Evolutionary conservation across 2,797 vertebrate genomes (phyloP), one percentile per base, ranked within the genome.

Genomic region (Centroberyx gerrardi): DNA sequence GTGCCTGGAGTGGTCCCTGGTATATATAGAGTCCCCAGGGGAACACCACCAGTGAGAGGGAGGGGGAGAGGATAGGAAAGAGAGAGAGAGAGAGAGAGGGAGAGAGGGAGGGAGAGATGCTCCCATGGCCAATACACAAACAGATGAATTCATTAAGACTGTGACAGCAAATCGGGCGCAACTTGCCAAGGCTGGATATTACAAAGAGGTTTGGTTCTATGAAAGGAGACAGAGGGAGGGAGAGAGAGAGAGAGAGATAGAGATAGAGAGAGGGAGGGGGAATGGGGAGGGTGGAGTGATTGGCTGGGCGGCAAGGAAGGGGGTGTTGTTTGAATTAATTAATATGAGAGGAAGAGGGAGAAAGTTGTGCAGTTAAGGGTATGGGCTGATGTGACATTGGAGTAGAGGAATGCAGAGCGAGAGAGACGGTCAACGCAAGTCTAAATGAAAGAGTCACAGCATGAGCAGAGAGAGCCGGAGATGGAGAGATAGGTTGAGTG

Each of bases 81-180:
- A 80, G 81, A 81, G 88, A 87, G 87, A 60, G 80, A 79, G 71
- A 64, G 52, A 56, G 74, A 58, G 72, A 63, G 82, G 81, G 76
- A 81, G 77, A 52, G 82, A 84, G 86, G 92, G 93, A 89, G 92
- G 91, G 92, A 88, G 90, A 91, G 82, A 87, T 91, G 90, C 92
- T 94, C 93, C 94, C 91, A 93, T 94, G 94, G 93, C 94, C 96
- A 95, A 95, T 94, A 90, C 94, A 96, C 96, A 97, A 96, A 95
- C 96, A 96, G 95, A 90, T 95, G 93, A 96, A 96, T 97, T 97
- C 94, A 97, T 97, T 96, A 96, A 96, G 94, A 96, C 94, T 94
- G 93, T 95, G 94, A 96, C 93, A 95, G 92, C 94, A 94, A 95
- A 94, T 94, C 82, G 87, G 89, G 92, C 13, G 79, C 91, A 93